Percentiles rank a stretch among this genome's conserved stretches.
These are phyloP conservation scores for Dromiciops gliroides DNA, from an alignment of 2,113 vertebrate genomes.

Conservation along the genomic window DNA sequence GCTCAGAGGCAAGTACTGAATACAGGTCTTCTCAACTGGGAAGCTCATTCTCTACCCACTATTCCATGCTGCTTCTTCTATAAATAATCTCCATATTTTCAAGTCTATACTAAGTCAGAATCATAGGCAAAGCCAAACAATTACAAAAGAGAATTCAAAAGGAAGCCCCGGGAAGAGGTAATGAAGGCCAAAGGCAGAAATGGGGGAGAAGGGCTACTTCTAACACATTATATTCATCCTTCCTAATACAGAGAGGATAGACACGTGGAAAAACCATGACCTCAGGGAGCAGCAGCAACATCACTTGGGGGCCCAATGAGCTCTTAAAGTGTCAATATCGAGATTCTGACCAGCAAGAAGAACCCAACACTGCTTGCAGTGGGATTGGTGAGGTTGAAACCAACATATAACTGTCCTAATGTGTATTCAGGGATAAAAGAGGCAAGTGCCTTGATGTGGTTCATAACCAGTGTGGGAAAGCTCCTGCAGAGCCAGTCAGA, in stretches of 20 bases:
- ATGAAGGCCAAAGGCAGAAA: not conserved
- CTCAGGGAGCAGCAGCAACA: not conserved
- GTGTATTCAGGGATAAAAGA: not conserved
- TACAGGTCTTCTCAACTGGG: not conserved
- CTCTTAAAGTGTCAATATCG: fast-evolving
- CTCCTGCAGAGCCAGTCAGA: not conserved
- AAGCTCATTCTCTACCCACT: not conserved
- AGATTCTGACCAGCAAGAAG: not conserved
- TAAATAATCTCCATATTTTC: not conserved
- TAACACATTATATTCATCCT: not conserved
- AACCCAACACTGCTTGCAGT: not conserved
- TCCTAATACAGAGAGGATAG: not conserved
- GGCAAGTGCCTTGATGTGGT: not conserved
- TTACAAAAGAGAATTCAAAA: not conserved
- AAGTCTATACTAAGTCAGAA: not conserved
- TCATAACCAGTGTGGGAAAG: not conserved
- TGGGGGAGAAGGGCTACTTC: not conserved
- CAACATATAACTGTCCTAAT: not conserved
- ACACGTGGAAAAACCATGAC: fast-evolving
- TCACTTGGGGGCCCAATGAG: not conserved
- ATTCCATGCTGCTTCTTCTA: not conserved
- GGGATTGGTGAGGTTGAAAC: not conserved
- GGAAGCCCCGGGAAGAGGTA: not conserved
- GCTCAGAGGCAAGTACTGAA: not conserved
- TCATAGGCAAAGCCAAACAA: not conserved